Base-by-base conservation (phyloP, 2,113 vertebrate genomes). In the Naja naja region DNA sequence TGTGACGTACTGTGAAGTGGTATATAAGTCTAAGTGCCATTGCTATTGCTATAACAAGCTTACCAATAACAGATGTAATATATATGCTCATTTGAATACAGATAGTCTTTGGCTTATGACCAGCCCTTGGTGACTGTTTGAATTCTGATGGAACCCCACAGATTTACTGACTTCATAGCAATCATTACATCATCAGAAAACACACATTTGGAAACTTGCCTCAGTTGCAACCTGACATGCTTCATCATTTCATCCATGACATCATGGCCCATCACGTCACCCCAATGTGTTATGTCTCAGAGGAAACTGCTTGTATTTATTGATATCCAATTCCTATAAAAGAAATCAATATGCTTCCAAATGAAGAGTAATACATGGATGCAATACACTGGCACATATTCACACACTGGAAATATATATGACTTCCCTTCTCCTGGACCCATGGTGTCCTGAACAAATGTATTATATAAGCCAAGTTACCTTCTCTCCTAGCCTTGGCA, bases 391-490 rank as follows among this genome's bases (percentile, higher is more conserved):
- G 34, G n/a, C n/a, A 88, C 22, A 43, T 81, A 43, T 43, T 43
- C 74, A 45, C n/a, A 39, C 6, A 9, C 23, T 55, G 55, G 69
- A 69, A 69, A 53, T 60, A 94, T 95, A 94, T 87, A 96, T 69
- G 52, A 53, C 54, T 96, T 94, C 91, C 91, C 49, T 92, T 93
- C 56, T 92, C 96, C 94, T 87, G 45, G n/a, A 96, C 94, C 34
- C 60, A n/a, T 0, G 47, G 34, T 93, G 25, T 95, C 74, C 94
- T 88, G 90, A 49, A 23, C 86, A 97, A 96, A 94, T 60, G 52
- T 9, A 49, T 93, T 90, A 96, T 95, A 94, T 95, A 96, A 90
- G 89, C 43, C 23, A 94, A 54, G 91, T 95, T 96, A 94, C 64
- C 2, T 10, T 81, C 60, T 6, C 90, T 93, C 16, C 8, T 34